Percentiles rank a stretch among this genome's conserved stretches.
phyloP scores from a whole-genome alignment of 2,888 invertebrate genomes.

The Ethmia dodecea region DNA sequence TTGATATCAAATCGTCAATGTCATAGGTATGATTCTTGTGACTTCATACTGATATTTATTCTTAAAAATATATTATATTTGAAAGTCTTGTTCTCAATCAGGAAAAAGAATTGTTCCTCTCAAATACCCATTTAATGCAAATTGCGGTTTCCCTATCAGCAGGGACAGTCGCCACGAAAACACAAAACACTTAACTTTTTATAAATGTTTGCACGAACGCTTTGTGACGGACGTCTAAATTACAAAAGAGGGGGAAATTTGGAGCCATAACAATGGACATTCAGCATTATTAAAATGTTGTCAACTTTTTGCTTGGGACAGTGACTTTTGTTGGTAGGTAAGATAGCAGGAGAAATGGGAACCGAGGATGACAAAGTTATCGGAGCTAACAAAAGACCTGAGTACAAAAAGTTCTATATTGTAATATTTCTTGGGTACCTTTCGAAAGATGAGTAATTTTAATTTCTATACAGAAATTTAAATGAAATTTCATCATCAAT shows the following conservation, averaged over 20 bases:
- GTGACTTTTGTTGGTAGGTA: constrained; percentile 2
- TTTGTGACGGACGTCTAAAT: constrained; percentile 52
- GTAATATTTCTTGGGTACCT: no score
- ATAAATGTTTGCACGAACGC: constrained; percentile 57
- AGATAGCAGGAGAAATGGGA: constrained; percentile 4
- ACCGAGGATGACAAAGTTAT: constrained; percentile 6
- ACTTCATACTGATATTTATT: no score
- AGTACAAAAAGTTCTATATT: no score
- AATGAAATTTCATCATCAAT: no score
- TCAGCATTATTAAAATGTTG: constrained; percentile 59
- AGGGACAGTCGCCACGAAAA: constrained; percentile 31
- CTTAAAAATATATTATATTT: no score
- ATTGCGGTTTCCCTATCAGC: constrained; percentile 32
- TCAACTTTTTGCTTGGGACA: constrained; percentile 33
- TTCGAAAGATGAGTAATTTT: no score
- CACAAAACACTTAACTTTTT: constrained; percentile 51
- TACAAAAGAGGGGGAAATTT: constrained; percentile 48
- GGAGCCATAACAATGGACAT: constrained; percentile 44
- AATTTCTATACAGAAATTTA: no score
- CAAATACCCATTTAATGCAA: constrained; percentile 51
- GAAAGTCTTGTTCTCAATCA: no score
- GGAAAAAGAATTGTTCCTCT: no score
- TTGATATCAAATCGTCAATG: no score
- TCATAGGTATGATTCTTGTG: no score
- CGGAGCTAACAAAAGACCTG: neutral